These are phyloP conservation scores for Macrostomum cliftonense DNA, from an alignment of 2,888 invertebrate genomes.

Conservation along the genomic window DNA sequence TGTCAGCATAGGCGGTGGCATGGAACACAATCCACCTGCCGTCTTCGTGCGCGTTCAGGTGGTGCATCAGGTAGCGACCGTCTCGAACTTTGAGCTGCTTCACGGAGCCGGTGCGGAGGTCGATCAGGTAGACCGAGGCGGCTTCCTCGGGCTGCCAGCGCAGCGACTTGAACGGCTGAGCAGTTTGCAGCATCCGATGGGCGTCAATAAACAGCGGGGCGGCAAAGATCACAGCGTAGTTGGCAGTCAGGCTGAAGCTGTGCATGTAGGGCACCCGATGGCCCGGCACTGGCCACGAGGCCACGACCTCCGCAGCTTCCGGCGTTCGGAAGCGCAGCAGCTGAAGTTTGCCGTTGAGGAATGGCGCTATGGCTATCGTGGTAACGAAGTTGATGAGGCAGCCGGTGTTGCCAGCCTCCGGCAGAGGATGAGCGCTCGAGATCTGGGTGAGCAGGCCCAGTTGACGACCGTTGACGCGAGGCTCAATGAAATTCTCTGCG, in stretches of 20 bases:
- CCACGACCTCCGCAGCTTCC: slow-evolving; percentile 18
- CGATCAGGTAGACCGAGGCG: neutral
- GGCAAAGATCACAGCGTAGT: slow-evolving; percentile 24
- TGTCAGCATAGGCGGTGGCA: slow-evolving; percentile 20
- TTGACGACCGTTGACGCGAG: too few relatives aligned
- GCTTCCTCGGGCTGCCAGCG: slow-evolving; percentile 19
- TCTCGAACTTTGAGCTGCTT: neutral
- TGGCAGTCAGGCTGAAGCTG: slow-evolving; percentile 22
- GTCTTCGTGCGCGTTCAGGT: slow-evolving; percentile 25
- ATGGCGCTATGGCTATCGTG: slow-evolving; percentile 20
- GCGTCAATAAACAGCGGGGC: slow-evolving; percentile 24
- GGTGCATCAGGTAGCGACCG: slow-evolving; percentile 25
- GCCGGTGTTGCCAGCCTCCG: slow-evolving; percentile 19
- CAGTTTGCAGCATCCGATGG: slow-evolving; percentile 18
- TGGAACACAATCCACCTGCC: slow-evolving; percentile 18
- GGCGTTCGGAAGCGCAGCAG: slow-evolving; percentile 20
- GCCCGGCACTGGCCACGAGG: slow-evolving; percentile 18
- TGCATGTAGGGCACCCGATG: slow-evolving; percentile 27
- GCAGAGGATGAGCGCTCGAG: slow-evolving; percentile 29
- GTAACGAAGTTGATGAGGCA: slow-evolving; percentile 22
- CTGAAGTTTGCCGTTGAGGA: slow-evolving; percentile 16
- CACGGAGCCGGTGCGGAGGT: too few relatives aligned
- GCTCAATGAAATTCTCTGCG: too few relatives aligned
- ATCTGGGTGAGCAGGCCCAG: slow-evolving; percentile 11
- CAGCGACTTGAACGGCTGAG: slow-evolving; percentile 20